Evolutionary conservation across 2,113 vertebrate species (phyloP).

Genomic region (Oryzias celebensis): DNA sequence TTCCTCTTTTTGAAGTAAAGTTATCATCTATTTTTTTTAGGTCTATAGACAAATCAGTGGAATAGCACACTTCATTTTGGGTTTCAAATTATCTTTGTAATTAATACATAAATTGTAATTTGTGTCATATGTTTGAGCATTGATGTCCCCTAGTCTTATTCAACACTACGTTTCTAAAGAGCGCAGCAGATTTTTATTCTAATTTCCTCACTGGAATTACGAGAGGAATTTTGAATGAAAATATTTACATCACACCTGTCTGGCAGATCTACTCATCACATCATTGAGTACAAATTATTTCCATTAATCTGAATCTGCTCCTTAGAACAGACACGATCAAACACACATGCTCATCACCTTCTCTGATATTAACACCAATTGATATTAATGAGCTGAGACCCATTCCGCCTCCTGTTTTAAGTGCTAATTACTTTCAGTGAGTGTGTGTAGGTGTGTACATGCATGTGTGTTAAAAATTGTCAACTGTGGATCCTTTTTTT

Average conservation of each 20-base stretch:
- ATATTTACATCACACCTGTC: not conserved
- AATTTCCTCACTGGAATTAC: no score
- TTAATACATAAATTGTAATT: no score
- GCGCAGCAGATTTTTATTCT: no score
- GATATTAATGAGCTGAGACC: conserved; percentile 35
- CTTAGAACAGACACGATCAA: not conserved
- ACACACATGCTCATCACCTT: not conserved
- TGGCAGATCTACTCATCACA: not conserved
- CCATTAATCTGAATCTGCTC: not conserved
- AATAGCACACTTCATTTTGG: no score
- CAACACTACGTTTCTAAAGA: no score
- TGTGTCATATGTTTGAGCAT: no score
- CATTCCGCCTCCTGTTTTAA: conserved; percentile 29
- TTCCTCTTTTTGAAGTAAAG: no score
- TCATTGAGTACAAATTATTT: not conserved
- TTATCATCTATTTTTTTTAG: no score
- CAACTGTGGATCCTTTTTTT: conserved; percentile 8
- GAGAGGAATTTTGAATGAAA: not conserved
- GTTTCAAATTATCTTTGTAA: no score
- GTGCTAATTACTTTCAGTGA: conserved; percentile 35
- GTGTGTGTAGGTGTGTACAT: not conserved
- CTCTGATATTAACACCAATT: conserved; percentile 34
- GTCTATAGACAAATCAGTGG: no score
- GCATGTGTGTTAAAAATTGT: not conserved
- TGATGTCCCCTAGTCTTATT: no score